Percentiles rank a stretch among this genome's conserved stretches.
These are phyloP conservation scores for Premnoplex brunnescens DNA, from an alignment of 2,797 vertebrate genomes.

Conservation along the genomic window DNA sequence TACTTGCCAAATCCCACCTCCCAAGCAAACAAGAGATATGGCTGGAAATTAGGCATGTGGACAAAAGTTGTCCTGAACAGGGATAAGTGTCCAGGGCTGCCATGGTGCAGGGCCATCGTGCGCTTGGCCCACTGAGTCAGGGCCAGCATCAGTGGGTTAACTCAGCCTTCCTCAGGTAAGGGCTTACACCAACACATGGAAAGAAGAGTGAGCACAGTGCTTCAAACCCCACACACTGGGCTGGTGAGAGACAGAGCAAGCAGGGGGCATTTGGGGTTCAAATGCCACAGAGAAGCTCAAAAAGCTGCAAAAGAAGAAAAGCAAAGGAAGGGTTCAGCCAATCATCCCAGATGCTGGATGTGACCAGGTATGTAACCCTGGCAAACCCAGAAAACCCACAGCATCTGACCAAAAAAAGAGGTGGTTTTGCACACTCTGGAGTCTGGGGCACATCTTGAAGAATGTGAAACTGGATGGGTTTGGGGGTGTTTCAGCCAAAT, in stretches of 20 bases:
- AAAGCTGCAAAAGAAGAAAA: background rate
- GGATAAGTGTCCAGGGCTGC: background rate
- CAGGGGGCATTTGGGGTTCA: background rate
- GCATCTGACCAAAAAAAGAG: background rate
- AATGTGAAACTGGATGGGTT: background rate
- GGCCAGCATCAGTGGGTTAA: accelerated
- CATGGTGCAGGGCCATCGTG: accelerated
- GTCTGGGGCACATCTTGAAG: background rate
- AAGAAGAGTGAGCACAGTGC: background rate
- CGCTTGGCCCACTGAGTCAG: background rate
- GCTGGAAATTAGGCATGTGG: background rate
- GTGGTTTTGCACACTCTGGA: background rate
- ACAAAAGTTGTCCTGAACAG: background rate
- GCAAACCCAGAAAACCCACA: background rate
- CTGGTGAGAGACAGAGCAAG: background rate
- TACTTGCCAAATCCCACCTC: accelerated
- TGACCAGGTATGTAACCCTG: background rate
- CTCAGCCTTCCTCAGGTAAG: background rate
- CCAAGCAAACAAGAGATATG: background rate
- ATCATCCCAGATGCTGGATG: accelerated
- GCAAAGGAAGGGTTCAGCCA: background rate
- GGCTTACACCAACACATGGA: accelerated
- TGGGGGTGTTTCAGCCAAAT: background rate
- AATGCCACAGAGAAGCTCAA: background rate
- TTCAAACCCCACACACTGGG: background rate